Percentiles rank a stretch among this genome's conserved stretches.
Conservation (phyloP, 2,113 vertebrate species). For the Siniperca chuatsi region DNA sequence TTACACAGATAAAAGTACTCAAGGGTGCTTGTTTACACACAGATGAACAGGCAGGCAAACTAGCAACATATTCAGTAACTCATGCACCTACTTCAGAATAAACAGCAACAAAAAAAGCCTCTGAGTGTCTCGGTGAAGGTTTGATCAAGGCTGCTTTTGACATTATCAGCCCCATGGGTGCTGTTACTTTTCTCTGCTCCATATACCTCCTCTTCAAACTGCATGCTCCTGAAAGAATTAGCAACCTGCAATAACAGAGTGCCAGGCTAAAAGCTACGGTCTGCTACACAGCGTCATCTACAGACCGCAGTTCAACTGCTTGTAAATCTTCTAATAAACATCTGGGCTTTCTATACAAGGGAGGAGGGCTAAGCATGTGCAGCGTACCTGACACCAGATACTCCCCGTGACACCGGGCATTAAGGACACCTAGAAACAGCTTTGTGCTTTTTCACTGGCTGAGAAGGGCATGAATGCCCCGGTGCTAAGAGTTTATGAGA, state of each 20-base stretch:
- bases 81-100: slow-evolving; percentile 14
- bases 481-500: slow-evolving; percentile 52
- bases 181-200: slow-evolving; percentile 43
- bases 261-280: slow-evolving; percentile 38
- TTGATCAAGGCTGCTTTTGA: slow-evolving; percentile 60
- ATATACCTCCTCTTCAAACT: slow-evolving; percentile 60
- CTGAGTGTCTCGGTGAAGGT: slow-evolving; percentile 6
- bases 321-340: slow-evolving; percentile 72
- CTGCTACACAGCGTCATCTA: slow-evolving; percentile 50
- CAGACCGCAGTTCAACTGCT: slow-evolving; percentile 27
- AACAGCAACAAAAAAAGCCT: slow-evolving; percentile 23
- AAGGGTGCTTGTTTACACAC: slow-evolving; percentile 41
- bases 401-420: slow-evolving; percentile 52
- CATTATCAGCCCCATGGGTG: slow-evolving; percentile 47
- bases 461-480: background rate
- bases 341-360: slow-evolving; percentile 71
- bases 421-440: slow-evolving; percentile 45
- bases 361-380: slow-evolving; percentile 33
- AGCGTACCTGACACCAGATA: slow-evolving; percentile 65
- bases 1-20: slow-evolving; percentile 42
- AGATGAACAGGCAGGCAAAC: slow-evolving; percentile 41
- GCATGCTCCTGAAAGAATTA: slow-evolving; percentile 64
- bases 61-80: slow-evolving; percentile 22
- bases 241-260: slow-evolving; percentile 62
- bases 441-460: slow-evolving; percentile 6